Base-by-base conservation (phyloP, 2,797 vertebrate genomes). In the Aratinga solstitialis region DNA sequence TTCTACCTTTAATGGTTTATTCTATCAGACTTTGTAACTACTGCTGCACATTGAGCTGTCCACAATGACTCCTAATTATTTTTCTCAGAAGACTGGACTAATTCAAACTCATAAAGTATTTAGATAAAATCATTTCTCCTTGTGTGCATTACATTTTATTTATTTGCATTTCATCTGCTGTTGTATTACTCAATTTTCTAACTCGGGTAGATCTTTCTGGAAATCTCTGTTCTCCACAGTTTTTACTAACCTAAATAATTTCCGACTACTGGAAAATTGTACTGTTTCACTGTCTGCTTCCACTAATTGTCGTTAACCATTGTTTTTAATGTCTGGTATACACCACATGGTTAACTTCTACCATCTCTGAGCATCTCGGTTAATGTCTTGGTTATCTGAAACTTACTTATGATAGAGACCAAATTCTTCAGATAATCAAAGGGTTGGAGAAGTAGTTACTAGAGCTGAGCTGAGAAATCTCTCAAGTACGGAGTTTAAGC, bases 21-120 rank as follows among this genome's bases (percentile, higher is more conserved):
- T 62, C 78, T 96, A 53, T 95, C 88, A 85, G 93, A 93, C 94
- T 90, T 93, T 76, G 36, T 91, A 94, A 96, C 93, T 94, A 68
- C 71, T 97, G 89, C 81, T 93, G 89, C 89, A 87, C 88, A 94
- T 92, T 94, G 93, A 96, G 94, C 94, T 97, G 89, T 96, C 94
- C 96, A 97, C 96, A 97, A 97, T 97, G 96, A 97, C 94, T 96
- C 72, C 86, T 97, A 96, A 95, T 96, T 91, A 59, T 96, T 95
- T 95, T 97, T 94, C 94, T 96, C 58, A 71, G 94, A 96, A 76
- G 91, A 93, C 77, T 91, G 90, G 79, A 95, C 96, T 96, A 97
- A 96, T 97, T 94, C 91, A 83, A 95, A 93, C 84, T 94, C 95
- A 77, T 94, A 13, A 53, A 84, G 54, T 94, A 77, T 94, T 93